Percentiles rank a stretch among this genome's conserved stretches.
phyloP scores from a whole-genome alignment of 2,113 vertebrate species.

The Nettapus auritus region DNA sequence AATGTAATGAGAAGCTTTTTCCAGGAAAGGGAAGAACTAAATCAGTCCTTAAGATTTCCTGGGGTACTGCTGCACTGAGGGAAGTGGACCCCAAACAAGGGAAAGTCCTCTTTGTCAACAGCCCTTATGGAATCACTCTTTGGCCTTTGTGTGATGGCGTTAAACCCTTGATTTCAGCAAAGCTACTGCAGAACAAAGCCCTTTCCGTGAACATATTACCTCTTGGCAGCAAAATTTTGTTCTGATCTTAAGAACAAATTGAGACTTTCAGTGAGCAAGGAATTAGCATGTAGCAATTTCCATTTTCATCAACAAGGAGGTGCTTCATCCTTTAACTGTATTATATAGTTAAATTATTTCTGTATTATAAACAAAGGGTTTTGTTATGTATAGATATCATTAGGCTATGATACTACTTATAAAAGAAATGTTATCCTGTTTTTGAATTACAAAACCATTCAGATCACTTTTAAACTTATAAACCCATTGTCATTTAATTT shows the following conservation, averaged over 20 bases:
- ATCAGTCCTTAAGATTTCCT: neutral
- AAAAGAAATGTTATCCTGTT: neutral
- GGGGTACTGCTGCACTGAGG: neutral
- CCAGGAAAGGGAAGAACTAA: neutral
- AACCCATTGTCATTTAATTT: slow-evolving; percentile 2
- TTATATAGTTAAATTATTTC: neutral
- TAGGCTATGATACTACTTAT: neutral
- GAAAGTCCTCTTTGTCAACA: neutral
- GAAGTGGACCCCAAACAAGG: neutral
- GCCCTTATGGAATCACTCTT: neutral
- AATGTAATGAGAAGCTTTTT: neutral
- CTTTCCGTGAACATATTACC: neutral
- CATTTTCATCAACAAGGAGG: neutral
- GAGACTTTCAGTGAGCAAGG: neutral
- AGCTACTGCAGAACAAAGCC: neutral
- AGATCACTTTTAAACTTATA: slow-evolving; percentile 2
- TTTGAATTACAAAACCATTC: neutral
- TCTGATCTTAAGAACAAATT: neutral
- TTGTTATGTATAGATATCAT: neutral
- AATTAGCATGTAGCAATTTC: neutral
- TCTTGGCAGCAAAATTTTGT: neutral
- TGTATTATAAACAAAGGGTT: neutral
- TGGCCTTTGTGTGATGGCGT: neutral
- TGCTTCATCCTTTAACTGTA: neutral
- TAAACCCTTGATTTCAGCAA: neutral